Base-by-base conservation (phyloP, 64 coral and sea anemone genomes). In the Anthopleura sola region DNA sequence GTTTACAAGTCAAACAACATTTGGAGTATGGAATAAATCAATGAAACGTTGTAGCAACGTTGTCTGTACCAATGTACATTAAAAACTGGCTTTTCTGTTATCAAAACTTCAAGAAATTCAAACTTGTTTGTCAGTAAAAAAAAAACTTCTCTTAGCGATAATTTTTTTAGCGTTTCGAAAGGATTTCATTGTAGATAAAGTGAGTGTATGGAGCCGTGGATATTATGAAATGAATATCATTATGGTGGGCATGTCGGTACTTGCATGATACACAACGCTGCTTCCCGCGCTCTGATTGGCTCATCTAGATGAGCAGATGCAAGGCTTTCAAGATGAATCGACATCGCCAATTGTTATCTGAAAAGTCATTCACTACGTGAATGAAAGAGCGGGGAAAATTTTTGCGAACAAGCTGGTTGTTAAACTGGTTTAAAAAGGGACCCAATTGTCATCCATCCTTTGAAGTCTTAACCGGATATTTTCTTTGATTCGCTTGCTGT, bases 231-330 rank as follows among this genome's bases (percentile, higher is more conserved):
- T 71, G 28, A 71, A 71, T 71, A 32, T 71, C 1, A 71, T 71
- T 71, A 36, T 71, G 10, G 0, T 3, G 31, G 66, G 28, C 66
- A 34, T 71, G 66, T 11, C 66, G 13, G 29, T 71, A 71, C 66
- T 71, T 71, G 66, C 66, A 71, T 71, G 66, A 71, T 13, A 71
- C 66, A 71, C 66, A 71, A 71, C 66, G 66, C 66, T 71, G 66
- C 66, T 14, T 71, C 66, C 28, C n/a, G 66, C 66, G 2, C 9
- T 34, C 66, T 71, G 66, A 71, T 71, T 71, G 66, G 66, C 4
- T 71, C 12, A 71, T 34, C 31, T 3, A 32, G 9, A 71, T 71
- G 11, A 28, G 66, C 66, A 71, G 66, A 71, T 71, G 66, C 66
- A 71, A 34, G n/a, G 26, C 66, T 71, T 71, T 71, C 66, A 71